Base-by-base conservation (phyloP, 2,113 vertebrate species). In the Athene cunicularia region DNA sequence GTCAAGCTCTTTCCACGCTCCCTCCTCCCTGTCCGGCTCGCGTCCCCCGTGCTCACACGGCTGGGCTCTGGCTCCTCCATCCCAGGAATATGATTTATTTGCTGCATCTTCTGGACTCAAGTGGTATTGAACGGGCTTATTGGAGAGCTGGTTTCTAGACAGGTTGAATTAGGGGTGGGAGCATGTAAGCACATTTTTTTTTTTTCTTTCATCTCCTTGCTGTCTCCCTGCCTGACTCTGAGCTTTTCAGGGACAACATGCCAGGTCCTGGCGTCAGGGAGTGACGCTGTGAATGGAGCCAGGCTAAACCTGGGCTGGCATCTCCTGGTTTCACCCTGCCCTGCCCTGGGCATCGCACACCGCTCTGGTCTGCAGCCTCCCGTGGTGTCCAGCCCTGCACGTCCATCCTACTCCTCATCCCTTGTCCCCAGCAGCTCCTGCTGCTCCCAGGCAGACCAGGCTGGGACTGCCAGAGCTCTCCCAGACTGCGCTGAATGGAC, bases 401-500 rank as follows among this genome's bases (percentile, higher is more conserved):
- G 47, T 3, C 75, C 70, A 0, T 0, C 26, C 2, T 9, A 18
- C 33, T 52, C 49, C 21, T 63, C 66, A 64, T 27, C 70, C 60
- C 55, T 35, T 3, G n/a, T 21, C 30, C n/a, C 32, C 41, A 8
- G 56, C 22, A 49, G 11, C 33, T 58, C 14, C 77, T 75, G 43
- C 55, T 2, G n/a, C 35, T 50, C 49, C 74, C 2, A 2, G 4
- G 58, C 27, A 5, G 58, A 3, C 12, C 0, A 8, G 45, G 64
- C 32, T 32, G 19, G 6, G 43, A 37, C 52, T 22, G 9, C 74
- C 41, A 2, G 56, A 53, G 33, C 52, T 71, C 41, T 2, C 9
- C 0, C 41, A 13, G 59, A 3, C 64, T 1, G 0, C 6, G 2
- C 27, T 20, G 17, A 39, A 32, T 1, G 47, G 86, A 8, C 30